Conservation (phyloP, 2,797 vertebrate species). For the Linurgus olivaceus region DNA sequence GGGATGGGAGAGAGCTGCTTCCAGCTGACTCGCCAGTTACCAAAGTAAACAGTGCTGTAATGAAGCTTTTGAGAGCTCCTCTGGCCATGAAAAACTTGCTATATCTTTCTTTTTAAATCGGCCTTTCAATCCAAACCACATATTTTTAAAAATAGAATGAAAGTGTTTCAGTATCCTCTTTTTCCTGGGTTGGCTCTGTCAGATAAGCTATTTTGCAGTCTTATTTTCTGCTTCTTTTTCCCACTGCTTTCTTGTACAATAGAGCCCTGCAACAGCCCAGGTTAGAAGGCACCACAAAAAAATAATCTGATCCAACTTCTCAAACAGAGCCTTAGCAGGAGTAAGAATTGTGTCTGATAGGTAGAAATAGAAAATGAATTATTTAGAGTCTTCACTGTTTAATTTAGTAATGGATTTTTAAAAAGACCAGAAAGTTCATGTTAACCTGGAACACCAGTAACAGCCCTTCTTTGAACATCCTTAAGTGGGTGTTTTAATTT, state of each 20-base stretch:
- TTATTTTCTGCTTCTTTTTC: not conserved
- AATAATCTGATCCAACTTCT: not conserved
- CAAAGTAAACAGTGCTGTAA: constrained; percentile 7
- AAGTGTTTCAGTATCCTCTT: not conserved
- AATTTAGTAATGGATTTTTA: not conserved
- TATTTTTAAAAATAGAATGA: not conserved
- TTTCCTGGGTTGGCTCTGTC: not conserved
- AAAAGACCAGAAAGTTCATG: not conserved
- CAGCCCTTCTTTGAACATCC: not conserved
- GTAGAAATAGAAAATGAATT: not conserved
- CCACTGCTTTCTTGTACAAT: not conserved
- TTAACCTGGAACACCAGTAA: not conserved
- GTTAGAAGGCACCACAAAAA: not conserved
- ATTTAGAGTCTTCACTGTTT: not conserved
- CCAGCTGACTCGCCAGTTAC: not conserved
- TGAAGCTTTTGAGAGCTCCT: not conserved
- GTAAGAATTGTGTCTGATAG: not conserved
- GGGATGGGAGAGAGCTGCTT: not conserved
- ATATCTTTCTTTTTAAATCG: not conserved
- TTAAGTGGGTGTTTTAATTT: not conserved
- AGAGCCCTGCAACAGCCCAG: not conserved
- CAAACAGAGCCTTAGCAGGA: not conserved
- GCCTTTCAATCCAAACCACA: not conserved
- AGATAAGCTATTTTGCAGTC: not conserved
- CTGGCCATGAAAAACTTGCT: not conserved